A percentile compares a stretch with the other conserved stretches of the same genome.
Evolutionary conservation across 2,113 vertebrate species (phyloP).

Genomic region (Murina feae): DNA sequence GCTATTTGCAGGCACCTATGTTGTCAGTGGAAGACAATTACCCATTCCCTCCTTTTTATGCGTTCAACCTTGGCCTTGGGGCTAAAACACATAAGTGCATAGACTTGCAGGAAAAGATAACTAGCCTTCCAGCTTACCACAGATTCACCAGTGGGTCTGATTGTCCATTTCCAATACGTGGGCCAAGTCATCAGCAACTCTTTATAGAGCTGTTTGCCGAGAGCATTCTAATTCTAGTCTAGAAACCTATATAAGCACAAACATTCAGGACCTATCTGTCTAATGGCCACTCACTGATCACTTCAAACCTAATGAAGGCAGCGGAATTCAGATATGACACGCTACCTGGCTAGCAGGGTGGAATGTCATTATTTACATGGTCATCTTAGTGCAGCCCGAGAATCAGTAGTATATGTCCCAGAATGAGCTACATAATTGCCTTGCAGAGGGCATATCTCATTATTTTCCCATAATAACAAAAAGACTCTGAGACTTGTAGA

Average conservation of each 20-base stretch:
- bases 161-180: neutral
- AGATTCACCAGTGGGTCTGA: neutral
- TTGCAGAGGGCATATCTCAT: neutral
- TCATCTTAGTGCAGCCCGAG: neutral
- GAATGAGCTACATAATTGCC: neutral
- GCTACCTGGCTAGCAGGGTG: neutral
- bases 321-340: neutral
- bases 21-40: neutral
- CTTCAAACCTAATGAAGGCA: neutral
- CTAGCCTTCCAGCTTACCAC: neutral
- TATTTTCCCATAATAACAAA: neutral
- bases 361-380: neutral
- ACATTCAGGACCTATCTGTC: neutral
- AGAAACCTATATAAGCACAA: neutral
- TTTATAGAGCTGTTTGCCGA: neutral
- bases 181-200: neutral
- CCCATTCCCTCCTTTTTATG: neutral
- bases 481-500: neutral
- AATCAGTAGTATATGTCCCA: neutral
- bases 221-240: neutral
- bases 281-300: neutral
- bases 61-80: neutral
- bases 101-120: neutral
- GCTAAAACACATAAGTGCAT: too few relatives aligned
- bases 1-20: neutral